Evolutionary conservation across 2,797 vertebrate species (phyloP).

Genomic region (Chelon auratus): DNA sequence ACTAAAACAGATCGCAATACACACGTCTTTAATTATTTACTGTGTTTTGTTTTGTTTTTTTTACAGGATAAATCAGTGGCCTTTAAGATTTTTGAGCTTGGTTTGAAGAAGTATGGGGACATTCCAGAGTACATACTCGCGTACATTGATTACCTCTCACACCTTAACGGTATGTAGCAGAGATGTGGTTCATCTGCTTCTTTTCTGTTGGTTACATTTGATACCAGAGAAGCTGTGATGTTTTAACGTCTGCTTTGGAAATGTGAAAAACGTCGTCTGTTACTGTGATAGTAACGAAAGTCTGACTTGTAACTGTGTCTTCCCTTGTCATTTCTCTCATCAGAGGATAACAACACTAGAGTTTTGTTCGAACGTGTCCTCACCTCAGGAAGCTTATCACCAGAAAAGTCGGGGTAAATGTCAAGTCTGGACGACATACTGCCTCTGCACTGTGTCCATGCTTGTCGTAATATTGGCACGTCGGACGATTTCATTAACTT

Average conservation of each 20-base stretch:
- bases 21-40: neutral
- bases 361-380: conserved; percentile 99
- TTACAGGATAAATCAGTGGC: conserved; percentile 98
- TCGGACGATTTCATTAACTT: neutral
- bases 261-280: neutral
- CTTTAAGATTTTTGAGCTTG: conserved; percentile 99
- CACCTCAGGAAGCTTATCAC: conserved; percentile 97
- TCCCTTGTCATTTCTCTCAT: conserved; percentile 11
- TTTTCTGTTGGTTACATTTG: neutral
- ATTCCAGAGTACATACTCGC: conserved; percentile 99
- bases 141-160: conserved; percentile 99
- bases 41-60: conserved; percentile 6
- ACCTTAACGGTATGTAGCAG: conserved; percentile 87
- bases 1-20: neutral
- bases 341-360: conserved; percentile 99
- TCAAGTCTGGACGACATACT: neutral
- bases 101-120: conserved; percentile 98
- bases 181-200: neutral
- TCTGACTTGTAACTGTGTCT: conserved; percentile 7
- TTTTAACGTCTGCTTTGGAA: neutral
- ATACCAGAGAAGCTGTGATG: neutral
- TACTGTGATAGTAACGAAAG: neutral
- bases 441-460: neutral
- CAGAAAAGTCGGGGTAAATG: conserved; percentile 97
- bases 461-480: accelerated